Evolutionary conservation across 2,888 invertebrate species (phyloP).

Genomic region (Hypena proboscidalis): DNA sequence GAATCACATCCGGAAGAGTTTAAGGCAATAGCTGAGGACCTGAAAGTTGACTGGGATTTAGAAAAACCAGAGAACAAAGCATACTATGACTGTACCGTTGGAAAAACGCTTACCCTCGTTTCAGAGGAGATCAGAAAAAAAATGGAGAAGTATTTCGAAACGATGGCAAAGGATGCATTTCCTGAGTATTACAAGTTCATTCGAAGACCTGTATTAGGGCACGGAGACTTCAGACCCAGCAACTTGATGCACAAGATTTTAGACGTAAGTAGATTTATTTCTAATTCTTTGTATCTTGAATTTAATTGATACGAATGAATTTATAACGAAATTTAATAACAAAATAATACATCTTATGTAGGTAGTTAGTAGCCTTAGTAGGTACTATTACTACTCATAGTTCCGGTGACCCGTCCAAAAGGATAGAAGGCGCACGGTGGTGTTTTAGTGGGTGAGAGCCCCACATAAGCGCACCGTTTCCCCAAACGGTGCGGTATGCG

Average conservation of each 20-base stretch:
- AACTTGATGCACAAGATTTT: constrained; percentile 44
- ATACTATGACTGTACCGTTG: no score
- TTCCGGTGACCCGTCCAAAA: no score
- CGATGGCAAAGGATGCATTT: neutral
- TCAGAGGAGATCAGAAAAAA: neutral
- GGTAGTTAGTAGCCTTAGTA: no score
- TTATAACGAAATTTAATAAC: no score
- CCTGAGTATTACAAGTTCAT: no score
- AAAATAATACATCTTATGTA: no score
- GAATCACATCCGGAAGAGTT: constrained; percentile 42
- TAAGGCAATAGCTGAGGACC: neutral
- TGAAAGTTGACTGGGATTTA: neutral
- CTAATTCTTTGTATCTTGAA: neutral
- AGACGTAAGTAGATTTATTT: constrained; percentile 33
- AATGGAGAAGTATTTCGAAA: neutral
- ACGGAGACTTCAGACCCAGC: constrained; percentile 42
- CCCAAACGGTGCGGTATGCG: no score
- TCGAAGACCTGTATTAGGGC: constrained; percentile 12
- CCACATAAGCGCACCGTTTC: no score
- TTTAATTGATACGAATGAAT: neutral
- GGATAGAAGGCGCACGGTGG: no score
- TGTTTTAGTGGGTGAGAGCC: no score
- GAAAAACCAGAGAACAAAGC: neutral
- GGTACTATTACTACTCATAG: no score
- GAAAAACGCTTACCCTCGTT: neutral